These are phyloP conservation scores for Panagrolaimus sp. DNA, from an alignment of 1,140 invertebrate species.

Conservation along the genomic window DNA sequence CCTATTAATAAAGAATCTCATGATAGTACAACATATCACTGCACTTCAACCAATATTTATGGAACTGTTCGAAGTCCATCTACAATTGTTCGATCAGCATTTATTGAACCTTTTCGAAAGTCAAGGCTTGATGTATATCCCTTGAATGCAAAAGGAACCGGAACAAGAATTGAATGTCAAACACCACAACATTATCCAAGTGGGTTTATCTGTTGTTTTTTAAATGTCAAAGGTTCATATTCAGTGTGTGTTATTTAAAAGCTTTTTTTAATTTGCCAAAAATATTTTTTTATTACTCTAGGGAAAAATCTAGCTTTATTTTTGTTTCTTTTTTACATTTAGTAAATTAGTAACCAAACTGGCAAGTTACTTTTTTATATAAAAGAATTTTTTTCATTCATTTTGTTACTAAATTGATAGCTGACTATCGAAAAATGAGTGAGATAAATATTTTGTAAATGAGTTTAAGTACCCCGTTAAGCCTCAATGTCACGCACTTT, in stretches of 20 bases:
- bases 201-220: conserved; percentile 10
- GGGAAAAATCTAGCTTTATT: no score
- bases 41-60: conserved; percentile 29
- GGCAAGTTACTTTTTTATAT: no score
- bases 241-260: background rate
- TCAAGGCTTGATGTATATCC: conserved; percentile 34
- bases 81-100: conserved; percentile 29
- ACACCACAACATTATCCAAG: conserved; percentile 43
- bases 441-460: no score
- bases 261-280: background rate
- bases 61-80: conserved; percentile 30
- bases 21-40: conserved; percentile 29
- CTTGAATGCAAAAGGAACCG: conserved; percentile 18
- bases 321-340: no score
- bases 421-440: no score
- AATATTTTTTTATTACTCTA: background rate
- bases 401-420: no score
- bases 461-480: no score
- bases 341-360: no score
- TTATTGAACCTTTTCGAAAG: conserved; percentile 38
- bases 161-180: conserved; percentile 36
- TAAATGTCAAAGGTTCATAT: background rate
- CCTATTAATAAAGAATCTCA: conserved; percentile 14
- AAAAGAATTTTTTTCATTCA: no score
- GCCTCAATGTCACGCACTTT: no score